phyloP scores from a whole-genome alignment of 2,113 vertebrate genomes.

The Cephalopholis sonnerati region DNA sequence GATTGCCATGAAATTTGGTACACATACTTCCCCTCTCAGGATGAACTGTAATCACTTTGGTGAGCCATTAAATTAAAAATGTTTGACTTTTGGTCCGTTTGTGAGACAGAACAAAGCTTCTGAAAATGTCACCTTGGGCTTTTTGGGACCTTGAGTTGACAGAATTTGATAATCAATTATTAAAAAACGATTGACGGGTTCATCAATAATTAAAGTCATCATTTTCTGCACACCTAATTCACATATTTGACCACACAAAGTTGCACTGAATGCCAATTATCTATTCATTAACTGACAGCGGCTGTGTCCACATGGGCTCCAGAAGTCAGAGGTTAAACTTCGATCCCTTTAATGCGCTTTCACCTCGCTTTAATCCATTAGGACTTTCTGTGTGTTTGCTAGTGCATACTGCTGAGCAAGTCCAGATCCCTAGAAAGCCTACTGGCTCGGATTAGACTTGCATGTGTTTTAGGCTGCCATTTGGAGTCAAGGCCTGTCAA shows the following conservation, averaged over 20 bases:
- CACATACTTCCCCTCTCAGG: no score
- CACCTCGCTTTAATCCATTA: neutral
- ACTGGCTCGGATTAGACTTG: slow-evolving; percentile 58
- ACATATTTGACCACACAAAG: slow-evolving; percentile 11
- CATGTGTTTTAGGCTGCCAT: slow-evolving; percentile 60
- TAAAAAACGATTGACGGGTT: neutral
- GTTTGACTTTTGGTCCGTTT: no score
- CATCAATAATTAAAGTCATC: slow-evolving; percentile 40
- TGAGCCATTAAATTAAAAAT: no score
- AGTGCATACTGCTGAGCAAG: slow-evolving; percentile 47
- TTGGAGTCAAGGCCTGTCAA: slow-evolving; percentile 59
- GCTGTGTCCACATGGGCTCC: neutral
- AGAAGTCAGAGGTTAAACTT: slow-evolving; percentile 22
- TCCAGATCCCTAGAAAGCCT: slow-evolving; percentile 43
- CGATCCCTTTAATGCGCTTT: slow-evolving; percentile 21
- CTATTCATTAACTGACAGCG: neutral
- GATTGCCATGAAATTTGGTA: no score
- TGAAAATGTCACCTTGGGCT: neutral
- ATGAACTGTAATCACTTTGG: no score
- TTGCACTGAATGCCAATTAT: slow-evolving; percentile 11
- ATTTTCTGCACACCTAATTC: neutral
- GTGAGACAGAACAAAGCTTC: no score
- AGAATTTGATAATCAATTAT: neutral
- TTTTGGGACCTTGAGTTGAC: neutral
- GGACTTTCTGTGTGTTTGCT: neutral